phyloP scores from a whole-genome alignment of 2,113 vertebrate species.

The Boulengeromyrus knoepffleri region DNA sequence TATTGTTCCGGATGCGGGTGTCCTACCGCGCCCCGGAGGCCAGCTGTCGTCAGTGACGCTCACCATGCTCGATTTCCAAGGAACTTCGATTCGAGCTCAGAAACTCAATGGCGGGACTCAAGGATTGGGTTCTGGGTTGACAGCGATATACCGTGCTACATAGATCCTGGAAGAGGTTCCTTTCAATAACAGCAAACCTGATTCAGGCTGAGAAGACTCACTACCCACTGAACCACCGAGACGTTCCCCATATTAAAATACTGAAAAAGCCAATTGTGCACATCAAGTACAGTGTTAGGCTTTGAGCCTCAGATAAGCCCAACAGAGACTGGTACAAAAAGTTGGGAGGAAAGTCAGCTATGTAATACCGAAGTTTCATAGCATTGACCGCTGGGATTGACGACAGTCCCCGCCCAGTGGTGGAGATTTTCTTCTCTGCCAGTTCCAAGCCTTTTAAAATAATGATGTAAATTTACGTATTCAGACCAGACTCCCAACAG shows the following conservation, averaged over 20 bases:
- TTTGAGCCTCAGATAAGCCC: neutral
- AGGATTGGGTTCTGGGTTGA: neutral
- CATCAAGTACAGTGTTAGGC: neutral
- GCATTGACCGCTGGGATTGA: constrained; percentile 4
- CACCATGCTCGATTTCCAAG: neutral
- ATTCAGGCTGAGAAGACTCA: neutral
- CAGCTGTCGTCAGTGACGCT: neutral
- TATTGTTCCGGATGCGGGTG: neutral
- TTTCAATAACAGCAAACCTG: neutral
- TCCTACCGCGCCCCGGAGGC: neutral
- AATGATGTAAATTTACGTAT: constrained; percentile 44
- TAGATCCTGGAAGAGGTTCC: neutral
- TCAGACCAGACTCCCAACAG: constrained; percentile 39
- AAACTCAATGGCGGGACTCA: neutral
- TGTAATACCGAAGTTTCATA: neutral
- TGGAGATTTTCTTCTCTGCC: constrained; percentile 19
- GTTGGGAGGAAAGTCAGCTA: neutral
- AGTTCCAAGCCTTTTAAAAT: constrained; percentile 47
- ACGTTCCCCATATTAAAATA: neutral
- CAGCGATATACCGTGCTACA: neutral
- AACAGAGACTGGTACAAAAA: neutral
- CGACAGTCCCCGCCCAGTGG: neutral
- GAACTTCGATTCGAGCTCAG: neutral
- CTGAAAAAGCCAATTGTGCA: neutral
- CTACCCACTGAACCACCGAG: neutral